These are phyloP conservation scores for Heliconius himera DNA, from an alignment of 1,140 invertebrate genomes.

Conservation along the genomic window DNA sequence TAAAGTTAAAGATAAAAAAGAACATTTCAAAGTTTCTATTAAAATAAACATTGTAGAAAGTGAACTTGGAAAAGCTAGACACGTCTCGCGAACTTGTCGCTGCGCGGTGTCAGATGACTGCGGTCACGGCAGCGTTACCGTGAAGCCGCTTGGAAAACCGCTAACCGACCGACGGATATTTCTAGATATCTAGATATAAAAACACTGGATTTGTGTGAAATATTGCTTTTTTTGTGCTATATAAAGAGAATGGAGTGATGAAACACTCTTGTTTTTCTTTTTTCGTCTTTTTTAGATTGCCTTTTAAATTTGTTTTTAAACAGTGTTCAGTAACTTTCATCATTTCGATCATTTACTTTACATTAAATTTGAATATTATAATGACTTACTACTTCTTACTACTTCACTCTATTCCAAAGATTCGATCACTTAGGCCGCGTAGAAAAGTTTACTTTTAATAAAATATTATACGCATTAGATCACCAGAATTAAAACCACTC, in stretches of 20 bases:
- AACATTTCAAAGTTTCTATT: neutral
- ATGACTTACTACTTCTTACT: too few species aligned
- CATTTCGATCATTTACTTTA: too few species aligned
- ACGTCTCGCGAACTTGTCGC: constrained; percentile 18
- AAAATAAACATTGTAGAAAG: neutral
- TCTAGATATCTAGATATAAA: neutral
- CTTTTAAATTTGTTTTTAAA: too few species aligned
- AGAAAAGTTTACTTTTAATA: too few species aligned
- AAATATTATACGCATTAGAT: too few species aligned
- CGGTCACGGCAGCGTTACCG: constrained; percentile 12
- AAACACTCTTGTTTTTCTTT: neutral
- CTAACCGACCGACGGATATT: neutral
- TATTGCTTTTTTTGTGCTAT: neutral
- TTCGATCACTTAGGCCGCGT: too few species aligned
- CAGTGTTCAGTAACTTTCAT: too few species aligned
- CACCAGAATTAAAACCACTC: too few species aligned
- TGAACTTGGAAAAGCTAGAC: neutral
- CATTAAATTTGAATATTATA: too few species aligned
- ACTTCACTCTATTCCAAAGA: too few species aligned
- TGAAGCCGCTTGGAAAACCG: constrained; percentile 21
- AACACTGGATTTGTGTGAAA: neutral
- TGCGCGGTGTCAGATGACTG: constrained; percentile 9
- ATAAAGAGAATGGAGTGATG: neutral
- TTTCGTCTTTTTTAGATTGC: too few species aligned
- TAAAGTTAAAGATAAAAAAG: neutral